Evolutionary conservation across 2,888 invertebrate species (phyloP), one percentile per base, ranked within the genome.

Genomic region (Lysandra coridon): DNA sequence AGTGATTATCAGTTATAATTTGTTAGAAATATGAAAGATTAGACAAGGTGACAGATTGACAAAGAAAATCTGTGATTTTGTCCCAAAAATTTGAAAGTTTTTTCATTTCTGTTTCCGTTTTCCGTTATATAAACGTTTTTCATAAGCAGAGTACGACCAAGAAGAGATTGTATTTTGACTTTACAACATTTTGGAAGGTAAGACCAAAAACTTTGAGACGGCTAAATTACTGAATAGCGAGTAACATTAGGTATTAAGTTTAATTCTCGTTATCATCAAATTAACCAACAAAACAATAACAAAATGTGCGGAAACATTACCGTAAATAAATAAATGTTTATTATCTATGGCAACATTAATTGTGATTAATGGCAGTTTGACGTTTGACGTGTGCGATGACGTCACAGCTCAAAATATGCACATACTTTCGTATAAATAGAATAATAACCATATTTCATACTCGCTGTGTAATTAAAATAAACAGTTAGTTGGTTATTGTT

Each of bases 371-470:
- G 64, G 30, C 30, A 12, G n/a, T 64, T 64, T 30, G 64, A 30
- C 30, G 30, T 30, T 64, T 64, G 30, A 64, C 64, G 64, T 33
- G 69, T 10, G 33, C 69, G 10, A 33, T 69, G 69, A 37, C 69
- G 69, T 37, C 69, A 69, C 69, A 14, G 14, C 33, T 33, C 17
- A 14, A 69, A 33, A 33, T 69, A 69, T 69, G 69, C 69, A 69
- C 69, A 69, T 69, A 37, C 33, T 37, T 69, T 69, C 7, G 5
- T 69, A 33, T 33, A 69, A 69, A 69, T 69, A 37, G 14, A 33
- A 69, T 69, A 69, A 69, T 69, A 69, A 69, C 33, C 69, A 69
- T 33, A 69, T 69, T 69, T 69, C 17, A 69, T 69, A 69, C 33
- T 57, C 14, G 12, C 30, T 1, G 69, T 69, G 69, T 69, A 69